A percentile compares a stretch with the other conserved stretches of the same genome.
phyloP scores from a whole-genome alignment of 1,140 invertebrate genomes.

The Papilio xuthus region DNA sequence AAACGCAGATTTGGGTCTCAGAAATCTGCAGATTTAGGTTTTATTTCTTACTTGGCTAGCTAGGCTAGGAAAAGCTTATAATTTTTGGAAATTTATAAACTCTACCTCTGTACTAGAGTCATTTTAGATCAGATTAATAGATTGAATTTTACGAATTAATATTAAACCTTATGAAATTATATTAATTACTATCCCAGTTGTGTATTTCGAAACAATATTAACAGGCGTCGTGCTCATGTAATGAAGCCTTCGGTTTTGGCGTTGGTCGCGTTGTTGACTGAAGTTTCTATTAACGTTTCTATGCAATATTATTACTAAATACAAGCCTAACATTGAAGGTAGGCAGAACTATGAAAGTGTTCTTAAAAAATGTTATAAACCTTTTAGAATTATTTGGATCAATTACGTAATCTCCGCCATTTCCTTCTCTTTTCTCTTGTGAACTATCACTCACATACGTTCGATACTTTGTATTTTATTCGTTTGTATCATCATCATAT shows the following conservation, averaged over 20 bases:
- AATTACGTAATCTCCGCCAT: not conserved
- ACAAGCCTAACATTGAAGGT: not conserved
- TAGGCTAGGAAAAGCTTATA: no score
- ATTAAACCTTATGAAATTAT: not conserved
- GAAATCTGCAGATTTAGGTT: no score
- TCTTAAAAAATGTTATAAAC: not conserved
- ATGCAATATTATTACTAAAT: not conserved
- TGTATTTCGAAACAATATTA: not conserved
- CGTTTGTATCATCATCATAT: not conserved
- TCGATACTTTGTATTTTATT: not conserved
- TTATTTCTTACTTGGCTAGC: no score
- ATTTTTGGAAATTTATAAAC: no score
- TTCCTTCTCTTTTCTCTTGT: not conserved
- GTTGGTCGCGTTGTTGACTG: not conserved
- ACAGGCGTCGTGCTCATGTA: constrained; percentile 1
- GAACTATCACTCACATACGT: no score
- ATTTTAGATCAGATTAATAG: not conserved
- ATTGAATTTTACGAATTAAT: not conserved
- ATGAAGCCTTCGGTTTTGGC: not conserved
- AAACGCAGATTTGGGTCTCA: no score
- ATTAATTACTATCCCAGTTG: not conserved
- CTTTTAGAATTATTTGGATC: not conserved
- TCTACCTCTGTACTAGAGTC: no score
- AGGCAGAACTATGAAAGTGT: not conserved
- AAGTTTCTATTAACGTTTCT: not conserved